Percentiles rank a stretch among this genome's conserved stretches.
These are phyloP conservation scores for Mormoops blainvillei DNA, from an alignment of 2,113 vertebrate species.

Conservation along the genomic window DNA sequence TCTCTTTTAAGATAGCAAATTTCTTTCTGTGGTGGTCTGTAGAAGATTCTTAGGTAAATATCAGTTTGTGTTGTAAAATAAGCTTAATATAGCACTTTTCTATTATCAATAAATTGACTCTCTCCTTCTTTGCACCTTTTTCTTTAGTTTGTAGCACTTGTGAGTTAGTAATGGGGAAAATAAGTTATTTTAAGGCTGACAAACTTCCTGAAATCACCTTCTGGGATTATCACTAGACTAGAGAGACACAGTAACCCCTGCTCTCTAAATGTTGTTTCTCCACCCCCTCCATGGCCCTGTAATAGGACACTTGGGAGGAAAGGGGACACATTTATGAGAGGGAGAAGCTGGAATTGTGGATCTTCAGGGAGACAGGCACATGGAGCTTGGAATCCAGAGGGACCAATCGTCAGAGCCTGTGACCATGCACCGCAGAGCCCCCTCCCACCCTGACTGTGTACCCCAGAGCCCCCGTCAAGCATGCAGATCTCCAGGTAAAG, in stretches of 20 bases:
- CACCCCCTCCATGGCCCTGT: too few relatives aligned
- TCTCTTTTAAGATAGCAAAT: background rate
- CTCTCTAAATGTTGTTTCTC: background rate
- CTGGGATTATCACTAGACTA: background rate
- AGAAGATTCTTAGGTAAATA: background rate
- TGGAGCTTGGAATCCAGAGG: background rate
- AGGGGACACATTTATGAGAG: background rate
- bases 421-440: background rate
- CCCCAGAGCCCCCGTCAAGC: background rate
- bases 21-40: background rate
- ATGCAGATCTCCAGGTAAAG: background rate
- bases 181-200: background rate
- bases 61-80: background rate
- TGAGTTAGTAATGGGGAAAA: background rate
- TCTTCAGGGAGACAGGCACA: background rate
- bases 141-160: background rate
- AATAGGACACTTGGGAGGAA: background rate
- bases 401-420: background rate
- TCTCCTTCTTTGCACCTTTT: background rate
- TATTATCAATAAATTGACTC: background rate
- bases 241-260: background rate
- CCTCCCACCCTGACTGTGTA: background rate
- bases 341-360: background rate
- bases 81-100: background rate
- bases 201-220: background rate